A percentile compares a stretch with the other conserved stretches of the same genome.
Evolutionary conservation across 1,140 invertebrate species (phyloP).

Genomic region (Diabrotica undecimpunctata): DNA sequence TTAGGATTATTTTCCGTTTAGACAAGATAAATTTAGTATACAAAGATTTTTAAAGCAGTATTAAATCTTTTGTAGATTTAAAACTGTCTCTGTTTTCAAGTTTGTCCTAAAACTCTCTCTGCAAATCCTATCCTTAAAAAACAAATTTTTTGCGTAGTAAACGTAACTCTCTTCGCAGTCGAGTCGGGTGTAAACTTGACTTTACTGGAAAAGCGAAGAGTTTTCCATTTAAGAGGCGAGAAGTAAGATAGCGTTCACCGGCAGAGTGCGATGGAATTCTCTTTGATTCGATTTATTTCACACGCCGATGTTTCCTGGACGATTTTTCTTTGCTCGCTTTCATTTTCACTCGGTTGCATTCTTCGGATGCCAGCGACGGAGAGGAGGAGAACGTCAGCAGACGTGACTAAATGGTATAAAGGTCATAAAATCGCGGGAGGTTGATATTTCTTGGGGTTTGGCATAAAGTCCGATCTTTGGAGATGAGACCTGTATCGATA

Average conservation of each 20-base stretch:
- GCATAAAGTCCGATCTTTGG: too few species aligned
- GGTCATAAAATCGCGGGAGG: too few species aligned
- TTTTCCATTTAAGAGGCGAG: background rate
- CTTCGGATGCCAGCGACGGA: background rate
- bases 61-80: too few species aligned
- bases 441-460: too few species aligned
- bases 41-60: too few species aligned
- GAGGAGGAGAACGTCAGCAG: too few species aligned
- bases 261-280: background rate
- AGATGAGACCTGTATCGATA: too few species aligned
- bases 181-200: background rate
- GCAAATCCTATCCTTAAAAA: background rate
- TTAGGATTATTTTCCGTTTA: too few species aligned
- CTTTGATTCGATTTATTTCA: constrained; percentile 1
- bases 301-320: constrained; percentile 1
- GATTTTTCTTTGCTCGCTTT: background rate
- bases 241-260: background rate
- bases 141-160: background rate
- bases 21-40: too few species aligned
- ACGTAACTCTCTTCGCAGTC: background rate
- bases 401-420: too few species aligned
- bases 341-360: constrained; percentile 1
- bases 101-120: too few species aligned
- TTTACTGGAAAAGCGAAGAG: background rate
- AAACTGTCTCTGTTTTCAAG: too few species aligned